Percentiles rank a stretch among this genome's conserved stretches.
phyloP scores from a whole-genome alignment of 1,140 invertebrate species.

The Ceratina calcarata region DNA sequence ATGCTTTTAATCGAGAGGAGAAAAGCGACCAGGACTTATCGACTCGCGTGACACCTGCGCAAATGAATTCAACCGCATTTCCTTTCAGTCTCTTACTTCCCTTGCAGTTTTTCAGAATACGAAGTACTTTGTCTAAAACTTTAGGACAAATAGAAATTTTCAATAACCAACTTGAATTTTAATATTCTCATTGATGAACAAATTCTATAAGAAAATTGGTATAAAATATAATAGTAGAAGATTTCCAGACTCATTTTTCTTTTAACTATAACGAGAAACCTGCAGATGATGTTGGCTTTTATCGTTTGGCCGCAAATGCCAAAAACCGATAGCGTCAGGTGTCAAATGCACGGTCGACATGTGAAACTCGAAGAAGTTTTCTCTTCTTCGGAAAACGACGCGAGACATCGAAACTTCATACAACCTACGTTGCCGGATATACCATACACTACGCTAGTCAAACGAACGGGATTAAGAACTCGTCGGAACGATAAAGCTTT shows the following conservation, averaged over 20 bases:
- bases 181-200: neutral
- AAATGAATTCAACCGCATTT: neutral
- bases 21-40: conserved; percentile 22
- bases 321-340: conserved; percentile 9
- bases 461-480: conserved; percentile 26
- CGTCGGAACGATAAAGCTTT: neutral
- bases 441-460: neutral
- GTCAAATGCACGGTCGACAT: conserved; percentile 18
- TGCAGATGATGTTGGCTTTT: neutral
- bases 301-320: neutral
- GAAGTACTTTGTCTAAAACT: conserved; percentile 23
- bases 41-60: conserved; percentile 20
- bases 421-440: neutral
- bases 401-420: conserved; percentile 9
- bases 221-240: neutral
- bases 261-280: neutral
- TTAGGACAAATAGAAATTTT: conserved; percentile 11
- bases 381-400: no score
- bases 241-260: neutral
- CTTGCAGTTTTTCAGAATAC: neutral
- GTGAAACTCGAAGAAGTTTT: conserved; percentile 6
- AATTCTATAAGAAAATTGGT: neutral
- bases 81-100: conserved; percentile 29
- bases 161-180: neutral
- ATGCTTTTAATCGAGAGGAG: conserved; percentile 15